Base-by-base conservation (phyloP, 2,113 vertebrate genomes). In the Phylloscopus trochilus region DNA sequence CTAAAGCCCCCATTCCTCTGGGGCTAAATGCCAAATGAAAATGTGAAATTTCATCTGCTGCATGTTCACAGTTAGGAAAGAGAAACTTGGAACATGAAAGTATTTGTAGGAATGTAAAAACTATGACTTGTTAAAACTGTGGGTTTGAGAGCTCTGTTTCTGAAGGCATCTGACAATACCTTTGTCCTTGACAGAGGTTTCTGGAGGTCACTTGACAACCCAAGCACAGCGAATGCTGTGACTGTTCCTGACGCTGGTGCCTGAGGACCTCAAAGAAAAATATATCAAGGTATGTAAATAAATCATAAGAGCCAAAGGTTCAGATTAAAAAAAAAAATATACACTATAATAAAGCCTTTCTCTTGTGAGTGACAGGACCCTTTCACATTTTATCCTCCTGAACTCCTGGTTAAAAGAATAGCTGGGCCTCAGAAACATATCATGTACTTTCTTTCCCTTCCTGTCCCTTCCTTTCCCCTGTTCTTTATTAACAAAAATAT, bases 401-500 rank as follows among this genome's bases (percentile, higher is more conserved):
- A 92, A 81, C 20, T 23, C 47, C 70, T 76, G 43, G 15, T 60
- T 84, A 59, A 83, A 96, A 53, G 46, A 74, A 55, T 81, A 82
- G 51, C 91, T 87, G 81, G 43, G 46, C 64, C 81, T 92, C 58
- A 82, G 80, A 74, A 92, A 72, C 35, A 18, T 82, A 41, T 39
- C 5, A 21, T 78, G 56, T 62, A 49, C 53, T 93, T 96, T 58
- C 66, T 51, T 94, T 91, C 31, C 51, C 37, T 96, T 87, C 55
- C 41, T 62, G 75, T 49, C 35, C 31, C 28, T 64, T 74, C n/a
- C 44, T 75, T 83, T 60, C 46, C 51, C 90, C 76, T 87, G 41
- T 79, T 93, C 64, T 86, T 91, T 64, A 89, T 70, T 90, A 95
- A 89, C 1, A 2, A 97, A 97, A 97, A 97, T 96, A 97, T 97